Base-by-base conservation (phyloP, 2,113 vertebrate species). In the Spilogale gracilis region DNA sequence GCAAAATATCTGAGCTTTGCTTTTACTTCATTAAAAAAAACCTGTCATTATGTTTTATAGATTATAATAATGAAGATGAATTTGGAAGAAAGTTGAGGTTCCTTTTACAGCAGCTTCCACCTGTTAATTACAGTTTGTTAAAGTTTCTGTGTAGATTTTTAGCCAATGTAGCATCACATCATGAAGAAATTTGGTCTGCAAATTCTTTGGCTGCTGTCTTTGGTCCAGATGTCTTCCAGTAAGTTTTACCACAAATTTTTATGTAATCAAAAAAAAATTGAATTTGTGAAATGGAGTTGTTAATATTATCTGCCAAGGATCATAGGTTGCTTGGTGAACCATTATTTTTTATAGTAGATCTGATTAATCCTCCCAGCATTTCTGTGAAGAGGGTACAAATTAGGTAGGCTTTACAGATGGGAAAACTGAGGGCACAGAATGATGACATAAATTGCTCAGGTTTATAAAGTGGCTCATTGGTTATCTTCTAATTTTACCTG, bases 221-320 rank as follows among this genome's bases (percentile, higher is more conserved):
- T 94, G 99, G 99, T 96, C 99, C 99, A 3, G 99, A 99, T 99
- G 99, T 99, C 98, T 99, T 99, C 98, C 99, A 99, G 99, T 99
- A 99, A 99, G 99, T 98, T 92, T 94, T 96, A 97, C 32, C 52
- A 89, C 76, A 95, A 89, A 78, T 93, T 98, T 93, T 61, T 97
- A 45, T 61, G 87, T 92, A 82, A 90, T 80, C 91, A 58, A 67
- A 38, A 78, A 88, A 96, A 76, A 88, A 69, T n/a, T 63, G 25
- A 11, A 50, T 95, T 87, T 95, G 8, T 97, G 61, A 93, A 87
- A 32, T 85, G 74, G 84, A 94, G 54, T 95, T 58, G 88, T 91
- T 73, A 73, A 73, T 92, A 61, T 17, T 95, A 4, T 95, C 61
- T 96, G 32, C n/a, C 45, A 96, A 78, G 12, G 74, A 94, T 92